Evolutionary conservation across 2,113 vertebrate species (phyloP).

Genomic region (Hippoglossus stenolepis): DNA sequence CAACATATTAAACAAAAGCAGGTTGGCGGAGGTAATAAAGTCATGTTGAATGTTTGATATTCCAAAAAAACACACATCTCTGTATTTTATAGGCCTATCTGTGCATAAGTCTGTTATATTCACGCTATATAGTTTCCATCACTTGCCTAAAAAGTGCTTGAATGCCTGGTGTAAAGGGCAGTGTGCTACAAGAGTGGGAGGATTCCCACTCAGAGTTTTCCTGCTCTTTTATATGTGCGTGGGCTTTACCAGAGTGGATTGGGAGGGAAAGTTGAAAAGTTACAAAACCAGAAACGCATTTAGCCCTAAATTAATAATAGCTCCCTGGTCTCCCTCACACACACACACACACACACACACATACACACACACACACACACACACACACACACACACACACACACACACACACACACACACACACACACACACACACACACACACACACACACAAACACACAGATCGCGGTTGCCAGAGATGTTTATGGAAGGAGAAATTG

Average conservation of each 20-base stretch:
- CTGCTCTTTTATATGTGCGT: slow-evolving; percentile 46
- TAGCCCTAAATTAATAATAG: slow-evolving; percentile 36
- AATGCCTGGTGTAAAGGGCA: slow-evolving; percentile 23
- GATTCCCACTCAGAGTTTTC: slow-evolving; percentile 26
- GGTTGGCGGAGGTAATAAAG: too few species aligned
- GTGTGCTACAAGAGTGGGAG: slow-evolving; percentile 38
- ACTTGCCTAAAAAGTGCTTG: background rate
- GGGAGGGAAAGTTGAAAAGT: slow-evolving; percentile 49
- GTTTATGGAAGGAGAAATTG: too few species aligned
- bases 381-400: background rate
- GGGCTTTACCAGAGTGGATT: slow-evolving; percentile 12
- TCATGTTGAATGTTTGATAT: too few species aligned
- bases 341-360: background rate
- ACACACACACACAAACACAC: too few species aligned
- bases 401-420: background rate
- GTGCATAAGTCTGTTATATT: too few species aligned
- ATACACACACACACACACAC: background rate
- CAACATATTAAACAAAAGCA: too few species aligned
- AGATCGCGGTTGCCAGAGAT: too few species aligned
- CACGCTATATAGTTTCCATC: slow-evolving; percentile 5
- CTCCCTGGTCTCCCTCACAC: background rate
- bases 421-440: too few species aligned
- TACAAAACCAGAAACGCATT: slow-evolving; percentile 38
- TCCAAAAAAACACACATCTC: background rate
- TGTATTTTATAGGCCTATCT: background rate